Conservation (phyloP, 2,797 vertebrate genomes). For the Furcifer pardalis region DNA sequence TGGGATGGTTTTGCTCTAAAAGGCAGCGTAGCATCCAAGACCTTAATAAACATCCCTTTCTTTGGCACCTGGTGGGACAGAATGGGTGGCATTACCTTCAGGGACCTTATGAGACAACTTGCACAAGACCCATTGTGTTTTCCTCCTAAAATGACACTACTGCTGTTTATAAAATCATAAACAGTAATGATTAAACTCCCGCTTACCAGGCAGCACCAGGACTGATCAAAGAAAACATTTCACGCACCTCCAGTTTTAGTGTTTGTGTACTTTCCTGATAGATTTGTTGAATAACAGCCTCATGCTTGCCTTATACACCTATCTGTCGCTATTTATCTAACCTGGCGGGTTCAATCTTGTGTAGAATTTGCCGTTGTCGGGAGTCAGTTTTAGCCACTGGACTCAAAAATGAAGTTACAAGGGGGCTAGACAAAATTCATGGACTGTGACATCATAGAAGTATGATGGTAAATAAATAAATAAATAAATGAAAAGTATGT, state of each 20-base stretch:
- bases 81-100: background rate
- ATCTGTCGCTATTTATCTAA: too few relatives aligned
- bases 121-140: background rate
- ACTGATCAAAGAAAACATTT: background rate
- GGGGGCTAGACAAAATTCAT: too few relatives aligned
- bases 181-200: too few relatives aligned
- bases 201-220: background rate
- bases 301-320: too few relatives aligned
- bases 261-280: background rate
- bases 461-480: too few relatives aligned
- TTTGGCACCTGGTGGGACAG: background rate
- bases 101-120: background rate
- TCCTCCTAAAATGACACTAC: background rate
- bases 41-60: background rate
- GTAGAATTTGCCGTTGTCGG: too few relatives aligned
- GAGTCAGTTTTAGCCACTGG: too few relatives aligned
- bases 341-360: too few relatives aligned
- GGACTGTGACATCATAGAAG: too few relatives aligned
- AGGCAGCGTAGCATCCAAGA: background rate
- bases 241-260: background rate
- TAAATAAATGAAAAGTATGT: too few relatives aligned
- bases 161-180: background rate
- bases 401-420: too few relatives aligned
- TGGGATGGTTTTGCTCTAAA: background rate
- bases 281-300: too few relatives aligned